Conservation (phyloP, 2,113 vertebrate species). For the Cyprinodon tularosa region DNA sequence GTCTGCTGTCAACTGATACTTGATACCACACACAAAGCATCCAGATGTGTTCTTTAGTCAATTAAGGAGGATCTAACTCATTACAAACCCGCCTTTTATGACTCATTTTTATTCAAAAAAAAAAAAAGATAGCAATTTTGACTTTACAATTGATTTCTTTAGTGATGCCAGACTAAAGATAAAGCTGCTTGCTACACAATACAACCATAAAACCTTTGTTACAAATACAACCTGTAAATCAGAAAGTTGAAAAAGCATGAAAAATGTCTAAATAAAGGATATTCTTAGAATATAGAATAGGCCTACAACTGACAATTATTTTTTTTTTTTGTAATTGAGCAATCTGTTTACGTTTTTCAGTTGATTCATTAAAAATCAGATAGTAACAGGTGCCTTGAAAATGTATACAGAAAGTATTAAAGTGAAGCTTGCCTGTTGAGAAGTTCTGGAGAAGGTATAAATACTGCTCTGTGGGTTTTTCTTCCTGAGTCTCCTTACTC, state of each 20-base stretch:
- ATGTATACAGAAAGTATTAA: no score
- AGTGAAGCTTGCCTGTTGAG: no score
- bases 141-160: not conserved
- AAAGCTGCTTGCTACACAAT: not conserved
- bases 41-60: not conserved
- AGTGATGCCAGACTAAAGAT: not conserved
- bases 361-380: no score
- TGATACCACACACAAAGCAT: not conserved
- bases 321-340: no score
- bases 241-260: not conserved
- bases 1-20: not conserved
- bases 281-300: not conserved
- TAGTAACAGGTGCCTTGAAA: no score
- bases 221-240: not conserved
- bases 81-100: not conserved
- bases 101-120: not conserved
- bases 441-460: no score
- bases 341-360: no score
- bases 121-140: no score
- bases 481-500: no score
- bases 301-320: no score
- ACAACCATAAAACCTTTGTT: conserved; percentile 1
- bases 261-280: not conserved
- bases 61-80: not conserved
- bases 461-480: no score